Percentiles rank a stretch among this genome's conserved stretches.
These are phyloP conservation scores for Ovis canadensis DNA, from an alignment of 2,113 vertebrate genomes.

Conservation along the genomic window DNA sequence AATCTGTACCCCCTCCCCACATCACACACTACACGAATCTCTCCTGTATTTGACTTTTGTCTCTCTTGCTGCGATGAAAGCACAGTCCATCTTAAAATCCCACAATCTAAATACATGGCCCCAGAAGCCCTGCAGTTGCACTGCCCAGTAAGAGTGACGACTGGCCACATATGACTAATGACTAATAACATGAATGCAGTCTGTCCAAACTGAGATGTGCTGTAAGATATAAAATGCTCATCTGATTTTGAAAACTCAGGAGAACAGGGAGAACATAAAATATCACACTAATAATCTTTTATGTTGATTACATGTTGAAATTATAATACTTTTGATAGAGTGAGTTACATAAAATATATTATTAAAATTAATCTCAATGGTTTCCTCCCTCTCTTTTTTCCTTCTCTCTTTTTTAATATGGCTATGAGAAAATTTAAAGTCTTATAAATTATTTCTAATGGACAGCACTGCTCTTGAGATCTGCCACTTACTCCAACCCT, in stretches of 20 bases:
- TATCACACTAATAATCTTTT: neutral
- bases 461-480: neutral
- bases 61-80: neutral
- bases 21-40: neutral
- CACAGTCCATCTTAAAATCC: neutral
- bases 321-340: neutral
- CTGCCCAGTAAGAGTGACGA: neutral
- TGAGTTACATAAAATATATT: neutral
- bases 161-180: neutral
- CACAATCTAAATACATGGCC: neutral
- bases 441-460: neutral
- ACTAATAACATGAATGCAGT: neutral
- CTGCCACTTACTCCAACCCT: no score
- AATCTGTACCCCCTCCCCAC: neutral
- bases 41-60: neutral
- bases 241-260: neutral
- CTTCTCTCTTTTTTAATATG: neutral
- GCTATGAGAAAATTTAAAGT: neutral
- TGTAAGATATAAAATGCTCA: neutral
- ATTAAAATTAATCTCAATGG: neutral
- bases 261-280: neutral
- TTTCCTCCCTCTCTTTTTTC: neutral
- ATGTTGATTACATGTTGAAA: neutral
- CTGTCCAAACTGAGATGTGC: neutral
- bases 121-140: neutral